Conservation (phyloP, 2,113 vertebrate genomes). For the Pelecanus crispus region DNA sequence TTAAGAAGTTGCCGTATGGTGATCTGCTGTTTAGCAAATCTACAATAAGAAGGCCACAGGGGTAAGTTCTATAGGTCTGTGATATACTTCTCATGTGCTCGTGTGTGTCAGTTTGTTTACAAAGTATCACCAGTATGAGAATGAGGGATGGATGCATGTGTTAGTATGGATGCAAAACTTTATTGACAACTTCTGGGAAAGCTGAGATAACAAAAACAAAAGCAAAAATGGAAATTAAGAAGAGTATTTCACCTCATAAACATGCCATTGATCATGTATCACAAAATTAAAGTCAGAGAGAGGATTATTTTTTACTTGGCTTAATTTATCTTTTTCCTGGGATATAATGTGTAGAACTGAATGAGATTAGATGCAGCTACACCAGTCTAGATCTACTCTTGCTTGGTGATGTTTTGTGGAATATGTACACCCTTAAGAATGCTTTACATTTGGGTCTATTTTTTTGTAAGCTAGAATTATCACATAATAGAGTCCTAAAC, state of each 20-base stretch:
- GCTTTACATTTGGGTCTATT: neutral
- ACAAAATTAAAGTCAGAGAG: neutral
- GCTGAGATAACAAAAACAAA: neutral
- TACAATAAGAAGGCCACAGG: constrained; percentile 72
- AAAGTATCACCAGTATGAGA: neutral
- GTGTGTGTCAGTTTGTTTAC: neutral
- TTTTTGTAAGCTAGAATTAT: neutral
- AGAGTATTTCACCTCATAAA: neutral
- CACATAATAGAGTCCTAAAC: neutral
- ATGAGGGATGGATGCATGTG: neutral
- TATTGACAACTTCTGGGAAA: neutral
- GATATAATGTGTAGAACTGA: neutral
- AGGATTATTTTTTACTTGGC: neutral
- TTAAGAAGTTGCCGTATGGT: constrained; percentile 88
- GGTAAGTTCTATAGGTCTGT: constrained; percentile 71
- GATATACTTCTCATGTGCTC: neutral
- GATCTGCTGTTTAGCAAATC: constrained; percentile 86
- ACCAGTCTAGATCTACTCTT: neutral
- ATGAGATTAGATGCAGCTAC: neutral
- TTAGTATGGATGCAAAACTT: neutral
- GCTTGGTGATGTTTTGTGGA: neutral
- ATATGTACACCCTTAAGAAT: neutral
- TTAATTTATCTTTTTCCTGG: neutral
- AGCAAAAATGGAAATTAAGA: neutral
- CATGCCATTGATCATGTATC: neutral